A percentile compares a stretch with the other conserved stretches of the same genome.
Conservation (phyloP, 2,113 vertebrate genomes). For the Pituophis catenifer region DNA sequence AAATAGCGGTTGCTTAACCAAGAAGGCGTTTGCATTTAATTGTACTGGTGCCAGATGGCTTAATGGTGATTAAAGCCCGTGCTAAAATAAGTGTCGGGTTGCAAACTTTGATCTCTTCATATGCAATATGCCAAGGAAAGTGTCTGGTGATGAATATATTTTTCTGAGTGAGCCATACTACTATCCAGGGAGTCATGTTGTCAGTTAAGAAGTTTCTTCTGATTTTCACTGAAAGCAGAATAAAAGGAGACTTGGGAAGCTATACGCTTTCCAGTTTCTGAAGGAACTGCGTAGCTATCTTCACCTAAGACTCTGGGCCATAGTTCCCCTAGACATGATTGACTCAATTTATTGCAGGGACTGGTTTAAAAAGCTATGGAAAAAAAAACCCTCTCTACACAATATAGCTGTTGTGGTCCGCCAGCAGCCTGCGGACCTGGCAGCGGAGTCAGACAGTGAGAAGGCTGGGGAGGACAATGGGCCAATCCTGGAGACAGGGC, state of each 20-base stretch:
- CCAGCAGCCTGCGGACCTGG: no score
- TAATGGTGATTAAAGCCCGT: slow-evolving; percentile 19
- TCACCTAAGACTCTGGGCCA: not conserved
- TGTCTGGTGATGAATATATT: not conserved
- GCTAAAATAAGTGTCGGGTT: slow-evolving; percentile 20
- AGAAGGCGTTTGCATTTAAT: slow-evolving; percentile 3
- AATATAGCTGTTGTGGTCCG: not conserved
- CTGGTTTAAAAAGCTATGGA: not conserved
- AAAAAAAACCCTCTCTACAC: not conserved
- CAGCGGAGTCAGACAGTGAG: no score
- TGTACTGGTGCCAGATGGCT: not conserved
- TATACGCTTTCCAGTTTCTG: not conserved
- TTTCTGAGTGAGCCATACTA: not conserved
- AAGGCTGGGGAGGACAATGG: no score
- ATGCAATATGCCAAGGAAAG: slow-evolving; percentile 23
- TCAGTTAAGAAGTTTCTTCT: not conserved
- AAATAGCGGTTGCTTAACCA: slow-evolving; percentile 8
- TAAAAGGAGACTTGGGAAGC: not conserved
- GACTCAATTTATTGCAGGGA: not conserved
- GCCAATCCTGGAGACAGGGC: no score
- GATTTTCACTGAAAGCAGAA: not conserved
- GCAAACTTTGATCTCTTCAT: slow-evolving; percentile 8
- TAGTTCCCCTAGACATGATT: not conserved
- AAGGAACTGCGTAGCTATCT: not conserved
- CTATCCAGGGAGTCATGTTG: not conserved